A percentile compares a stretch with the other conserved stretches of the same genome.
phyloP scores from a whole-genome alignment of 2,888 invertebrate species.

The Baccha elongata region DNA sequence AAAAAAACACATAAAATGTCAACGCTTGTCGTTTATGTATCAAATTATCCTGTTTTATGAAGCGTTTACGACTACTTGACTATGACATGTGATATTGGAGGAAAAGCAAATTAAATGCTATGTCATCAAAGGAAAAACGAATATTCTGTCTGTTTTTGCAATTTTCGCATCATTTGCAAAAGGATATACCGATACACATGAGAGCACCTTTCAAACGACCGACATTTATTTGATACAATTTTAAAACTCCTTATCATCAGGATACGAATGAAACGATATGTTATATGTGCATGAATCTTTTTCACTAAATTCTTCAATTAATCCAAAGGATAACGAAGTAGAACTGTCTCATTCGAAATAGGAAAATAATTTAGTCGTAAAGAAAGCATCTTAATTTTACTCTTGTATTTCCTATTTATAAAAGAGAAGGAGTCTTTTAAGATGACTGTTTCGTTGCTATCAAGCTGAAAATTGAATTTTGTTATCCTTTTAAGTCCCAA shows the following conservation, averaged over 20 bases:
- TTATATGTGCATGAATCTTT: neutral
- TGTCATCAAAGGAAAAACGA: slow-evolving; percentile 33
- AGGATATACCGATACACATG: neutral
- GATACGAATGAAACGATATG: neutral
- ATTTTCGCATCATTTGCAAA: slow-evolving; percentile 48
- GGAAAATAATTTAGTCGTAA: slow-evolving; percentile 8
- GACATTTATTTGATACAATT: slow-evolving; percentile 1
- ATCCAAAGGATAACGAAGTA: slow-evolving; percentile 10
- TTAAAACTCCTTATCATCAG: neutral
- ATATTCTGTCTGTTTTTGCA: slow-evolving; percentile 44
- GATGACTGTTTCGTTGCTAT: neutral
- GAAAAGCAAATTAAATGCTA: slow-evolving; percentile 50
- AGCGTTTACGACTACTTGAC: slow-evolving; percentile 26
- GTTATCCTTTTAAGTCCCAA: neutral
- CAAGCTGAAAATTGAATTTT: slow-evolving; percentile 7
- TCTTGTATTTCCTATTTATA: slow-evolving; percentile 38
- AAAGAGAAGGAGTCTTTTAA: neutral
- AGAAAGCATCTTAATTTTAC: slow-evolving; percentile 40
- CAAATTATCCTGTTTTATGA: slow-evolving; percentile 57
- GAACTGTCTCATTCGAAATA: neutral
- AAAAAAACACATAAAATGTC: slow-evolving; percentile 1
- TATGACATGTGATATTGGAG: slow-evolving; percentile 1
- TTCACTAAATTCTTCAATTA: slow-evolving; percentile 17
- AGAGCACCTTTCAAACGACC: neutral
- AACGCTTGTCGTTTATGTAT: slow-evolving; percentile 43